phyloP scores from a whole-genome alignment of 2,888 invertebrate genomes.

The Fragum fragum region DNA sequence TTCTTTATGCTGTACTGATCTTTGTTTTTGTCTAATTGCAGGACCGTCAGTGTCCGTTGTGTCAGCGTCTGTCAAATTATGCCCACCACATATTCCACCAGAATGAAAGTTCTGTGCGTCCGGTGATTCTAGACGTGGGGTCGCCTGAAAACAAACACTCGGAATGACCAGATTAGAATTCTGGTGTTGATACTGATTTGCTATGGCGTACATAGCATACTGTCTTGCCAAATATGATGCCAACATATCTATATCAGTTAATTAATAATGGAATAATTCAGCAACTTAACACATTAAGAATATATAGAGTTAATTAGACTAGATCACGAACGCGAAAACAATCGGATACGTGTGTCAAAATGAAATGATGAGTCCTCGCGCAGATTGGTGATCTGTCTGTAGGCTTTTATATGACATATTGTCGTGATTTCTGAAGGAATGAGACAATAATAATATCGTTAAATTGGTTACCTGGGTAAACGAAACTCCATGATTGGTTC shows the following conservation, averaged over 20 bases:
- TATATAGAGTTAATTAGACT: neutral
- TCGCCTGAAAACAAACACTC: slow-evolving; percentile 24
- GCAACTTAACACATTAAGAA: neutral
- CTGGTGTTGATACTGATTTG: slow-evolving; percentile 41
- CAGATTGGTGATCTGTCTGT: neutral
- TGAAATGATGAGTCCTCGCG: neutral
- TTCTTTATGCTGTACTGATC: neutral
- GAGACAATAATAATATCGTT: slow-evolving; percentile 37
- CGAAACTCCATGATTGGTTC: slow-evolving; percentile 2
- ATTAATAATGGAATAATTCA: neutral
- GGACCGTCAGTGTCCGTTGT: neutral
- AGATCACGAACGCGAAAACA: neutral
- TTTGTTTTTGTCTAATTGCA: neutral
- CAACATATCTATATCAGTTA: slow-evolving; percentile 41
- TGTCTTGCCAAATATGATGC: slow-evolving; percentile 57
- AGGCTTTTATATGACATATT: slow-evolving; percentile 17
- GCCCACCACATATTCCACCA: neutral
- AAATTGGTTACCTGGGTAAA: slow-evolving; percentile 40
- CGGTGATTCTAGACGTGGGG: neutral
- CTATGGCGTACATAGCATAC: slow-evolving; percentile 53
- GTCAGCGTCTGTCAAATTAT: neutral
- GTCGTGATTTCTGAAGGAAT: slow-evolving; percentile 17
- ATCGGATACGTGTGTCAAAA: neutral
- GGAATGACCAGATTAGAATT: slow-evolving; percentile 25
- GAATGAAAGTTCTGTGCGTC: neutral